A percentile compares a stretch with the other conserved stretches of the same genome.
These are phyloP conservation scores for Elymnias hypermnestra DNA, from an alignment of 1,140 invertebrate species.

Conservation along the genomic window DNA sequence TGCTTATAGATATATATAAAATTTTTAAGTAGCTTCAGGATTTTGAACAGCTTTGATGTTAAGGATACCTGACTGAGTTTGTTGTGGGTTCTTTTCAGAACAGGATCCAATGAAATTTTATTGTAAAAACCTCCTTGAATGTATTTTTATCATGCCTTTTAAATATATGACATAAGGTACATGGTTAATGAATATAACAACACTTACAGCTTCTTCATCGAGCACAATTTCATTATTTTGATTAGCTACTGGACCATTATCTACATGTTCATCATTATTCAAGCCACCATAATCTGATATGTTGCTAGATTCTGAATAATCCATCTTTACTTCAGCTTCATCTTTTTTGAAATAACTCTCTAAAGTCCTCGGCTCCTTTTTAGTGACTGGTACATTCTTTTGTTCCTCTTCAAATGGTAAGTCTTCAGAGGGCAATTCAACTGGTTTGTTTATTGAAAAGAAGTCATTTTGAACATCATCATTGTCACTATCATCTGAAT, in stretches of 20 bases:
- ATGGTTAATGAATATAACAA: too few relatives aligned
- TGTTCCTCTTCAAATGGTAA: slow-evolving; percentile 36
- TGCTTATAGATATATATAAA: too few relatives aligned
- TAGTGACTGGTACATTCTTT: slow-evolving; percentile 3
- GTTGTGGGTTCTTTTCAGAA: too few relatives aligned
- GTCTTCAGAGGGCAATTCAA: slow-evolving; percentile 33
- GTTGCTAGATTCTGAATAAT: slow-evolving; percentile 14
- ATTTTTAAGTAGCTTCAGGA: too few relatives aligned
- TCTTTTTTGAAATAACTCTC: slow-evolving; percentile 58
- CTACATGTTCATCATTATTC: slow-evolving; percentile 11
- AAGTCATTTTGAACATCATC: slow-evolving; percentile 72
- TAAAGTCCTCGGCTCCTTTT: slow-evolving; percentile 33
- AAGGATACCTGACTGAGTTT: too few relatives aligned
- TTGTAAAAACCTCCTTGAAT: too few relatives aligned
- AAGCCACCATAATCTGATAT: slow-evolving; percentile 10
- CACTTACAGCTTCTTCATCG: slow-evolving; percentile 70
- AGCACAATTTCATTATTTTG: slow-evolving; percentile 34
- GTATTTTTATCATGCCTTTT: too few relatives aligned
- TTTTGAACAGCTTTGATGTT: too few relatives aligned
- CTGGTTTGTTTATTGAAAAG: slow-evolving; percentile 73
- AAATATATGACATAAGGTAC: too few relatives aligned
- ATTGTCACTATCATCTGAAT: slow-evolving; percentile 68
- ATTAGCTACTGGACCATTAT: slow-evolving; percentile 21
- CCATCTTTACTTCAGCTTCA: slow-evolving; percentile 20
- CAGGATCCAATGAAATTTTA: too few relatives aligned